Evolutionary conservation across 1,140 invertebrate species (phyloP).

Genomic region (Lordiphosa clarofinis): DNA sequence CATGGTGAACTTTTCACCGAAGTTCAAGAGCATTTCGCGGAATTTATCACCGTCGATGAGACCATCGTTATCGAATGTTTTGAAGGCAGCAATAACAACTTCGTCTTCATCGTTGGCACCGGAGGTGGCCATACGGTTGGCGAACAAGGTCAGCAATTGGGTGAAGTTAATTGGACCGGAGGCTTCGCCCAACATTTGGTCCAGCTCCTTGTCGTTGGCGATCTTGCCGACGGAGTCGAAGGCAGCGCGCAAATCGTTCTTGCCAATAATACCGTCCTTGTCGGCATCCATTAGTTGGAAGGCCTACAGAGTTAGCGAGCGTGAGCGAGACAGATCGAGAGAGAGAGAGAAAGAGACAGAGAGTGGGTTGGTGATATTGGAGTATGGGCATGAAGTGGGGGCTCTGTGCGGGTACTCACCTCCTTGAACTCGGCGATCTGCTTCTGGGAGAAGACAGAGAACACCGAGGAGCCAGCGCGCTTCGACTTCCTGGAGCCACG

Average conservation of each 20-base stretch:
- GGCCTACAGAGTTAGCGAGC: constrained; percentile 81
- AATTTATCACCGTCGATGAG: constrained; percentile 94
- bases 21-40: constrained; percentile 95
- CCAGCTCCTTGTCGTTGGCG: constrained; percentile 93
- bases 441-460: constrained; percentile 96
- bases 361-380: constrained; percentile 69
- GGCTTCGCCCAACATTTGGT: constrained; percentile 94
- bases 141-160: constrained; percentile 94
- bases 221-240: constrained; percentile 97
- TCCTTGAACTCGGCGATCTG: constrained; percentile 98
- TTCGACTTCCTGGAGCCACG: constrained; percentile 89
- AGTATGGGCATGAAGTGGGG: constrained; percentile 23
- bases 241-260: constrained; percentile 96
- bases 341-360: constrained; percentile 58
- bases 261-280: constrained; percentile 98
- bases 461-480: constrained; percentile 94
- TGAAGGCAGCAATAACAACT: constrained; percentile 96
- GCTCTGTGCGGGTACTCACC: constrained; percentile 81
- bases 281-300: constrained; percentile 99
- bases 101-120: constrained; percentile 94
- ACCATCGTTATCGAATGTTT: constrained; percentile 95
- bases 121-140: constrained; percentile 90
- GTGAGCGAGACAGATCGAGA: constrained; percentile 43
- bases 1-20: constrained; percentile 96
- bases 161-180: constrained; percentile 97